Percentiles rank a stretch among this genome's conserved stretches.
phyloP scores from a whole-genome alignment of 1,140 invertebrate genomes.

The Brachionus plicatilis region DNA sequence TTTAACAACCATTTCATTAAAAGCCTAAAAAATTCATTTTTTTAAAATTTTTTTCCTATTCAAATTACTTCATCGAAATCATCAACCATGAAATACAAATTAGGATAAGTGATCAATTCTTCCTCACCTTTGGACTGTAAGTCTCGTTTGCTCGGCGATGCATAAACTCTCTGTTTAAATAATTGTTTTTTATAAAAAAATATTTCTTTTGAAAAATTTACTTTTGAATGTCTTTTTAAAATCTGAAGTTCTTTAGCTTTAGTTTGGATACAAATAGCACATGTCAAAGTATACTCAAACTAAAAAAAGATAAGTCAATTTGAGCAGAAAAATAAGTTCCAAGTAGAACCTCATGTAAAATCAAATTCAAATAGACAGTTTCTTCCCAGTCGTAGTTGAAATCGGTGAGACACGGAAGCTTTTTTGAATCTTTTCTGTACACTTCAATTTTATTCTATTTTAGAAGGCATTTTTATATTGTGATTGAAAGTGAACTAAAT shows the following conservation, averaged over 20 bases:
- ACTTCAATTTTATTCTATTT: constrained; percentile 58
- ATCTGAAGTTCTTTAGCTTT: constrained; percentile 92
- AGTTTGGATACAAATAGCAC: constrained; percentile 93
- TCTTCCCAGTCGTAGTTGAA: constrained; percentile 97
- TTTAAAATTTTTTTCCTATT: background rate
- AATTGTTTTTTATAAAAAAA: background rate
- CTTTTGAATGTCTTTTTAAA: constrained; percentile 68
- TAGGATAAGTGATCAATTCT: constrained; percentile 96
- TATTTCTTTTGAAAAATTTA: background rate
- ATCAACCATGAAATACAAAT: constrained; percentile 97
- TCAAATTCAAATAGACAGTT: constrained; percentile 95
- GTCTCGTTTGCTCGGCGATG: constrained; percentile 83
- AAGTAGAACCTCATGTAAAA: constrained; percentile 75
- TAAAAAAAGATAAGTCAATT: constrained; percentile 42
- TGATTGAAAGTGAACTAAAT: background rate
- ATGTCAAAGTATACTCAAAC: constrained; percentile 91
- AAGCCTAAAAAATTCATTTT: constrained; percentile 62
- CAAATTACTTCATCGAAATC: constrained; percentile 87
- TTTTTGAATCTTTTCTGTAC: constrained; percentile 90
- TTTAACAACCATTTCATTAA: constrained; percentile 82
- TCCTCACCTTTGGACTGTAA: constrained; percentile 97
- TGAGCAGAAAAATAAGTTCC: background rate
- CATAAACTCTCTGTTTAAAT: constrained; percentile 68
- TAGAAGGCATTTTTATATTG: constrained; percentile 10
- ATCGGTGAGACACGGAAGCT: constrained; percentile 81